Evolutionary conservation across 2,113 vertebrate genomes (phyloP).

Genomic region (Prunella himalayana): DNA sequence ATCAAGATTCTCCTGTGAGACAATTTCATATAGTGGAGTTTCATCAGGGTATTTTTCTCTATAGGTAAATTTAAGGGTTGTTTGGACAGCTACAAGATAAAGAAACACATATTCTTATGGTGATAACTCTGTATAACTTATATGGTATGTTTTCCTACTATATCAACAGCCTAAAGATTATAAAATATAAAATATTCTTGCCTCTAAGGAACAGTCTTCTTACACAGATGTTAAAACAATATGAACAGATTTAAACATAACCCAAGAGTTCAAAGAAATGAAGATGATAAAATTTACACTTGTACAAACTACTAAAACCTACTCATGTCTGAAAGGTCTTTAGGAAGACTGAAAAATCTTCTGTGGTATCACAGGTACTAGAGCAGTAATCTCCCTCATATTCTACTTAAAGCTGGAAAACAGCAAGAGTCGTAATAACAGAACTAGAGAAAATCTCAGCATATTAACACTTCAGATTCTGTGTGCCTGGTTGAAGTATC

Average conservation of each 20-base stretch:
- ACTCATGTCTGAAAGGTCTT: not conserved
- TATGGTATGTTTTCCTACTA: not conserved
- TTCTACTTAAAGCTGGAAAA: not conserved
- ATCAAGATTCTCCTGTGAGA: slow-evolving; percentile 91
- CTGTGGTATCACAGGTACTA: not conserved
- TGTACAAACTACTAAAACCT: not conserved
- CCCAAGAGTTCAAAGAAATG: not conserved
- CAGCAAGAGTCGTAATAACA: not conserved
- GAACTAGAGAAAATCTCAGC: not conserved
- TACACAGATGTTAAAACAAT: not conserved
- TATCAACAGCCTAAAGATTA: not conserved
- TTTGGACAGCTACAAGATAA: slow-evolving; percentile 83
- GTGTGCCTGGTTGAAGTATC: not conserved
- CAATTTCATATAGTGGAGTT: slow-evolving; percentile 88
- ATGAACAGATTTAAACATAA: not conserved
- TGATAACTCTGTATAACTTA: not conserved
- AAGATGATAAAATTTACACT: not conserved
- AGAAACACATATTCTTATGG: not conserved
- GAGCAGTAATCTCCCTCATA: not conserved
- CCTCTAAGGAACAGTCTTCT: not conserved
- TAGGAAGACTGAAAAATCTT: not conserved
- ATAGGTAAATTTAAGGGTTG: slow-evolving; percentile 93
- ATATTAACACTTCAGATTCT: not conserved
- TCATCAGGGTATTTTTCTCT: slow-evolving; percentile 94
- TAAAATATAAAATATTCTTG: not conserved